Percentiles rank a stretch among this genome's conserved stretches.
These are phyloP conservation scores for Drosophila insularis DNA, from an alignment of 1,140 invertebrate species.

Conservation along the genomic window DNA sequence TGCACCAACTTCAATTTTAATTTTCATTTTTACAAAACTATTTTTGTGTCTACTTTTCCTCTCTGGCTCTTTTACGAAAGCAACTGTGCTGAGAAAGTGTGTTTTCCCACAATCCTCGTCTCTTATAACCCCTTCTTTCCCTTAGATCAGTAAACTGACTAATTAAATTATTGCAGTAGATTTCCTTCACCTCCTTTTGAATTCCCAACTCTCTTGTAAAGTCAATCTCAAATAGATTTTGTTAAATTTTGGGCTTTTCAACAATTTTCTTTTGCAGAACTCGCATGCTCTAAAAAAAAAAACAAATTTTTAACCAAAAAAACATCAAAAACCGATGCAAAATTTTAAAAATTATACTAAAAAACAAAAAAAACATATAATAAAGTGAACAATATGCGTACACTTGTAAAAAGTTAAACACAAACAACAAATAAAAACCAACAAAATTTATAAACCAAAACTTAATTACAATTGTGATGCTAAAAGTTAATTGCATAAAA, in stretches of 20 bases:
- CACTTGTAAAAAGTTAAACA: conserved; percentile 42
- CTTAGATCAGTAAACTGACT: neutral
- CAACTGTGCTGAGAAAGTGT: neutral
- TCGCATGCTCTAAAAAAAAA: conserved; percentile 71
- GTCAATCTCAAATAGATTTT: conserved; percentile 57
- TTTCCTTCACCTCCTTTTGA: neutral
- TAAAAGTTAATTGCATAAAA: conserved; percentile 58
- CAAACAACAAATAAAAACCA: conserved; percentile 37
- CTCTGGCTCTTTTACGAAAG: too few species aligned
- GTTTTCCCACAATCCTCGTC: neutral
- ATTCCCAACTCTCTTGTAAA: neutral
- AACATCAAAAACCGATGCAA: conserved; percentile 55
- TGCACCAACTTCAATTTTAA: too few species aligned
- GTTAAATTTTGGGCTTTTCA: conserved; percentile 78
- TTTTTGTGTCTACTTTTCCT: too few species aligned
- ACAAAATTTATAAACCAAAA: conserved; percentile 36
- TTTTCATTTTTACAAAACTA: too few species aligned
- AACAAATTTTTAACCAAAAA: conserved; percentile 51
- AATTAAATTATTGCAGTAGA: neutral
- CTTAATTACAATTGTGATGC: conserved; percentile 68
- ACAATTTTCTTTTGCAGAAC: conserved; percentile 79
- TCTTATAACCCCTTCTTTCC: neutral
- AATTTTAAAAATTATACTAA: conserved; percentile 60
- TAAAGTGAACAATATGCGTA: conserved; percentile 51
- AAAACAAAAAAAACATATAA: conserved; percentile 8